Evolutionary conservation across 2,888 invertebrate genomes (phyloP).

Genomic region (Acrobeloides nanus): DNA sequence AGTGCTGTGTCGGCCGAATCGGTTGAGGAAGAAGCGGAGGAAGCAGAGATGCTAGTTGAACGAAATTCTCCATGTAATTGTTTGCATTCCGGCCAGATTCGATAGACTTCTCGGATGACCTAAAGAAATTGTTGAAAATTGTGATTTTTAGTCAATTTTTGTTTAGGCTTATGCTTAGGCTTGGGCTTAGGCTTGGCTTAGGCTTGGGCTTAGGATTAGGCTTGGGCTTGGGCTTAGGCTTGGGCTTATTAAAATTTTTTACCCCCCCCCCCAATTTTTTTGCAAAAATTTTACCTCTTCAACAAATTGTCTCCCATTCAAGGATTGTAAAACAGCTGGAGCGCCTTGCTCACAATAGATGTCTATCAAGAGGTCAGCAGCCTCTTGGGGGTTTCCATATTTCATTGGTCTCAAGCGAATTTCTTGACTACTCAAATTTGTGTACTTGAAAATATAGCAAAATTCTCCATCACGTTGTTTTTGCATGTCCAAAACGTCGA

Average conservation of each 20-base stretch:
- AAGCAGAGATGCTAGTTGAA: not conserved
- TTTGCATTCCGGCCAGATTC: conserved; percentile 20
- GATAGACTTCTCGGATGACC: conserved; percentile 13
- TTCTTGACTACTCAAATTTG: conserved; percentile 16
- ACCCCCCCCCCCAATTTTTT: too few relatives aligned
- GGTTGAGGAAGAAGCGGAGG: not conserved
- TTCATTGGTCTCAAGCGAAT: conserved; percentile 19
- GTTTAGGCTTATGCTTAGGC: too few relatives aligned
- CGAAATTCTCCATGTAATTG: conserved; percentile 15
- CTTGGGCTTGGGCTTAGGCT: too few relatives aligned
- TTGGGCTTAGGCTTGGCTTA: too few relatives aligned
- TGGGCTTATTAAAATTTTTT: too few relatives aligned
- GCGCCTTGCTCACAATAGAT: conserved; percentile 26
- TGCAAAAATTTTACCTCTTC: conserved; percentile 10
- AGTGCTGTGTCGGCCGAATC: conserved; percentile 8
- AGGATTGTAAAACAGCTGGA: conserved; percentile 19
- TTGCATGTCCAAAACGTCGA: conserved; percentile 19
- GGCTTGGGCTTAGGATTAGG: too few relatives aligned
- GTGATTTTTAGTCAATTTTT: too few relatives aligned
- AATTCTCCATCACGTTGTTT: conserved; percentile 22
- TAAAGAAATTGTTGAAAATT: too few relatives aligned
- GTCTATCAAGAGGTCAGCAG: conserved; percentile 7
- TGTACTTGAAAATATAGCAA: conserved; percentile 17
- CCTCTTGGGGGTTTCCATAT: conserved; percentile 15
- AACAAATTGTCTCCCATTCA: conserved; percentile 21